Conservation (phyloP, 2,113 vertebrate species). For the Mustela nigripes region DNA sequence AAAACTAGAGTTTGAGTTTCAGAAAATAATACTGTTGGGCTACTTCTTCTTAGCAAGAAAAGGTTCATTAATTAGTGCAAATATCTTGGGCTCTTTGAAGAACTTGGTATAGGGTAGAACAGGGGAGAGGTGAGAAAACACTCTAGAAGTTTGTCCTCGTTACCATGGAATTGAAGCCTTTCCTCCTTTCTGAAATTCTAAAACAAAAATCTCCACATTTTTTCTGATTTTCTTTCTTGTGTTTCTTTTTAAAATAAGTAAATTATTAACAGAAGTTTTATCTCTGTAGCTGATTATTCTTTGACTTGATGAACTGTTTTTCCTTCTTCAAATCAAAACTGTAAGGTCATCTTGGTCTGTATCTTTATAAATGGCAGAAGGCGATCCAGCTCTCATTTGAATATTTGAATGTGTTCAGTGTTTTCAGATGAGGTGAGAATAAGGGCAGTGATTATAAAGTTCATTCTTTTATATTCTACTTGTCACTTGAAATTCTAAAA, state of each 20-base stretch:
- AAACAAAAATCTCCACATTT: not conserved
- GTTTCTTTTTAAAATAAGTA: slow-evolving; percentile 18
- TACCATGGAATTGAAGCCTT: not conserved
- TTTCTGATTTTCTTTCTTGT: slow-evolving; percentile 26
- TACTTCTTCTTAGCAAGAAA: slow-evolving; percentile 5
- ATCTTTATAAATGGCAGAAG: slow-evolving; percentile 56
- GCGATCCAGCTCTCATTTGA: slow-evolving; percentile 61
- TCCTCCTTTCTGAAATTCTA: slow-evolving; percentile 23
- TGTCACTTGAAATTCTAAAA: slow-evolving; percentile 82
- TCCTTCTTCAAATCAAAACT: not conserved
- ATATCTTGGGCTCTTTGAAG: not conserved
- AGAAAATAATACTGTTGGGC: not conserved
- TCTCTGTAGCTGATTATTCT: not conserved
- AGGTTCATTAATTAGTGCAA: not conserved
- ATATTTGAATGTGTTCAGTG: slow-evolving; percentile 61
- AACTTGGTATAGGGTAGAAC: not conserved
- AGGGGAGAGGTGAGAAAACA: not conserved
- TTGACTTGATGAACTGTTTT: slow-evolving; percentile 27
- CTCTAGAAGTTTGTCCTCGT: not conserved
- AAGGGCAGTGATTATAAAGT: slow-evolving; percentile 68
- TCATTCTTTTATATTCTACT: slow-evolving; percentile 77
- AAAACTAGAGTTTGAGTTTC: slow-evolving; percentile 31
- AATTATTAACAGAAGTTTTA: not conserved
- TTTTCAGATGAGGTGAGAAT: slow-evolving; percentile 55
- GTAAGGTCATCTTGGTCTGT: slow-evolving; percentile 44